A percentile compares a stretch with the other conserved stretches of the same genome.
These are phyloP conservation scores for Plectrocnemia conspersa DNA, from an alignment of 1,140 invertebrate genomes.

Conservation along the genomic window DNA sequence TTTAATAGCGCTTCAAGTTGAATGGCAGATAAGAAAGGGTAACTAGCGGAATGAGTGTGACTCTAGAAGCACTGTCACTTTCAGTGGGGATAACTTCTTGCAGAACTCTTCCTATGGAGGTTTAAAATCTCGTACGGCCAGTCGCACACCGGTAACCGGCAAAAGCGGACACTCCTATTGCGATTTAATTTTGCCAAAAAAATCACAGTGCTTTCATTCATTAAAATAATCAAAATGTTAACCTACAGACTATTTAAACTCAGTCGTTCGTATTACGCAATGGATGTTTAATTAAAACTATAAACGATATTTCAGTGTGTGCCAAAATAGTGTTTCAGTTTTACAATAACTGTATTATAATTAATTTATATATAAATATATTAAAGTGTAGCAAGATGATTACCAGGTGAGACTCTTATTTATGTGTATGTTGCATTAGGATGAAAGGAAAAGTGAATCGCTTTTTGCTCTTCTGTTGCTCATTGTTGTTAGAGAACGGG, in stretches of 20 bases:
- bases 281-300: too few relatives aligned
- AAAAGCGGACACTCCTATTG: conserved; percentile 13
- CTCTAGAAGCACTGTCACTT: conserved; percentile 14
- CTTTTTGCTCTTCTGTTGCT: background rate
- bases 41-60: conserved; percentile 16
- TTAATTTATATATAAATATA: background rate
- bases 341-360: too few relatives aligned
- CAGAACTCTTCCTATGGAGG: conserved; percentile 22
- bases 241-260: too few relatives aligned
- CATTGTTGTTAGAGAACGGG: background rate
- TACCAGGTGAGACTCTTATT: conserved; percentile 3
- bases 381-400: background rate
- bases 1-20: too few relatives aligned
- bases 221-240: too few relatives aligned
- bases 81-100: conserved; percentile 19
- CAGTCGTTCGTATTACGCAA: too few relatives aligned
- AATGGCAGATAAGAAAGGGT: conserved; percentile 18
- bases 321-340: background rate
- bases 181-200: background rate
- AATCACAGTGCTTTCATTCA: too few relatives aligned
- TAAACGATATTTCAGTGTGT: background rate
- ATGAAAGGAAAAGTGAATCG: conserved; percentile 1
- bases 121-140: conserved; percentile 8
- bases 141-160: conserved; percentile 14
- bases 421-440: background rate